Percentiles rank a stretch among this genome's conserved stretches.
Conservation (phyloP, 1,140 invertebrate genomes). For the Muscidifurax raptorellus region DNA sequence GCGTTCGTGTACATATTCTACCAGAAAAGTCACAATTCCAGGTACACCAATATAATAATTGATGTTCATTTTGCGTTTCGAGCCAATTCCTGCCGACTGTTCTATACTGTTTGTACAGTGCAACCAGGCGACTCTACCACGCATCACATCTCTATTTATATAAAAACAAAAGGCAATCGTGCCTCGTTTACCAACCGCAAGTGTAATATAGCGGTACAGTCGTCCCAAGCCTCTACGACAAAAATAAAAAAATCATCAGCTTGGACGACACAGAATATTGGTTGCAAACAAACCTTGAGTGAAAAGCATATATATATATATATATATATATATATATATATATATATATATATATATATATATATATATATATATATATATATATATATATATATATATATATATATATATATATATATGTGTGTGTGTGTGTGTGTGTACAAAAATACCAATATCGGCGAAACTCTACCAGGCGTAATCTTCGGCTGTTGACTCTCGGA, state of each 20-base stretch:
- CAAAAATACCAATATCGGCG: neutral
- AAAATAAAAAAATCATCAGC: neutral
- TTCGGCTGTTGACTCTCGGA: neutral
- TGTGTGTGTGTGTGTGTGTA: too few relatives aligned
- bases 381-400: too few relatives aligned
- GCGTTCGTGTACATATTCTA: conserved; percentile 27
- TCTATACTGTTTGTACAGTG: conserved; percentile 34
- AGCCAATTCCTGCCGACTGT: conserved; percentile 15
- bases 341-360: too few relatives aligned
- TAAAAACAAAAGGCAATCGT: neutral
- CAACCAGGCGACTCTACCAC: neutral
- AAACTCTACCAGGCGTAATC: neutral
- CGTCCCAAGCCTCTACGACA: neutral
- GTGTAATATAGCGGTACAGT: neutral
- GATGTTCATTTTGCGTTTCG: neutral
- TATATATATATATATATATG: too few relatives aligned
- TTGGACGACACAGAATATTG: neutral
- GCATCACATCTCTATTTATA: neutral
- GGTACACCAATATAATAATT: neutral
- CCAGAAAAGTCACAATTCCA: conserved; percentile 11
- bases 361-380: too few relatives aligned
- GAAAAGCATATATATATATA: too few relatives aligned
- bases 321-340: too few relatives aligned
- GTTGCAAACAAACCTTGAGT: neutral
- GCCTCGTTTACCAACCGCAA: neutral